These are phyloP conservation scores for Graphium colonna DNA, from an alignment of 2,888 invertebrate species.

Conservation along the genomic window DNA sequence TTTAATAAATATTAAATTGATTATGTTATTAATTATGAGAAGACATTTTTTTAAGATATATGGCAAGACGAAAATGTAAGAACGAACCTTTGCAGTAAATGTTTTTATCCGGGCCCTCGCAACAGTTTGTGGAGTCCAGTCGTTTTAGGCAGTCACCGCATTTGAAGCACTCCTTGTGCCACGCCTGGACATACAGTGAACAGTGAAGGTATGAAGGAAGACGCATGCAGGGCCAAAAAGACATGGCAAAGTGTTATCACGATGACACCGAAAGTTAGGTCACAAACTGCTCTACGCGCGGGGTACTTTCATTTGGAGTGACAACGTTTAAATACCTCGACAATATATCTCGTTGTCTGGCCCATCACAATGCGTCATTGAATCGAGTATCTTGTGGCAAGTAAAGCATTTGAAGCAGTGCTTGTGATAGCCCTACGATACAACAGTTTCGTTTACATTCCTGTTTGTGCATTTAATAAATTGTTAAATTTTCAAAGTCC, in stretches of 20 bases:
- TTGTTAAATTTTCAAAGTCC: not conserved
- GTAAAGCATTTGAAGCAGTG: conserved; percentile 93
- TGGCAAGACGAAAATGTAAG: conserved; percentile 26
- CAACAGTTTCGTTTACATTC: conserved; percentile 38
- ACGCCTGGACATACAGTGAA: conserved; percentile 84
- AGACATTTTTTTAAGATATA: no score
- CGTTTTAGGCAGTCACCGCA: conserved; percentile 92
- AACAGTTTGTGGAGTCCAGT: conserved; percentile 94
- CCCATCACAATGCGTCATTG: conserved; percentile 94
- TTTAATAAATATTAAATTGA: no score
- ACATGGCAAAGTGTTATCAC: conserved; percentile 60
- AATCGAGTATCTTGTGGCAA: conserved; percentile 92
- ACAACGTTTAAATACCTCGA: conserved; percentile 83
- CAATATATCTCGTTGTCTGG: conserved; percentile 95
- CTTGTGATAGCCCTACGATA: conserved; percentile 90
- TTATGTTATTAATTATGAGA: not conserved
- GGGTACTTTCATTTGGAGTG: conserved; percentile 34
- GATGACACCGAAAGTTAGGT: conserved; percentile 56
- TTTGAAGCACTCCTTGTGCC: conserved; percentile 97
- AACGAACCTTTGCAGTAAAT: conserved; percentile 97
- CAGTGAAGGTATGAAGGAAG: conserved; percentile 43
- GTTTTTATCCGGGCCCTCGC: conserved; percentile 96
- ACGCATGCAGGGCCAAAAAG: conserved; percentile 56
- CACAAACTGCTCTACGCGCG: conserved; percentile 37
- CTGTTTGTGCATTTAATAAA: conserved; percentile 1